phyloP scores from a whole-genome alignment of 2,113 vertebrate species.

The Solea senegalensis region DNA sequence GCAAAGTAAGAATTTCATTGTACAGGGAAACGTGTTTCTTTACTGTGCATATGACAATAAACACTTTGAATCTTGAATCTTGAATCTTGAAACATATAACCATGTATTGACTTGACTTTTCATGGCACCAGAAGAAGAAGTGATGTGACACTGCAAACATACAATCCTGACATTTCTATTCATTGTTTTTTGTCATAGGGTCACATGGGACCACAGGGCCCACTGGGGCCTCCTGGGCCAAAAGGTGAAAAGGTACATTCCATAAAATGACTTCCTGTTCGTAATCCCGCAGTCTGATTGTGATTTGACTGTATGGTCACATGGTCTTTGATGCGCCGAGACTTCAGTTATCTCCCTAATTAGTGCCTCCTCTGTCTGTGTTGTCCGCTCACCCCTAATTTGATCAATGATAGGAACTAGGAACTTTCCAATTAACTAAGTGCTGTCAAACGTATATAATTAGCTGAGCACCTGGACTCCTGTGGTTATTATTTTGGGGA shows the following conservation, averaged over 20 bases:
- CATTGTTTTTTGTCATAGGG: conserved; percentile 81
- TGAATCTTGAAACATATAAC: no score
- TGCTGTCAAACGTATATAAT: conserved; percentile 61
- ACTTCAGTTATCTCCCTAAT: conserved; percentile 47
- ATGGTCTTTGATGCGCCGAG: conserved; percentile 20
- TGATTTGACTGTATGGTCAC: neutral
- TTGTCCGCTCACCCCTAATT: conserved; percentile 45
- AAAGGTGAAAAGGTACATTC: conserved; percentile 94
- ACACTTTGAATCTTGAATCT: no score
- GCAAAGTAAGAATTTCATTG: no score
- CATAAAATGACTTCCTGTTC: conserved; percentile 1
- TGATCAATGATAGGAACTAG: conserved; percentile 44
- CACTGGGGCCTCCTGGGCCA: conserved; percentile 87
- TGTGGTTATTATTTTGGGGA: conserved; percentile 35
- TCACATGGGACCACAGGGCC: conserved; percentile 86
- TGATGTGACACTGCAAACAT: no score
- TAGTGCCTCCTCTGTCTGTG: conserved; percentile 24
- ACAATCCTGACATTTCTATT: neutral
- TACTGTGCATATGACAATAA: no score
- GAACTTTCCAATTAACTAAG: conserved; percentile 53
- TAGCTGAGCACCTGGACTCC: conserved; percentile 59
- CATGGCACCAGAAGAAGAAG: no score
- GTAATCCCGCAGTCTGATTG: no score
- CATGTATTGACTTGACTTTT: no score
- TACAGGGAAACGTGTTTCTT: no score